Evolutionary conservation across 64 coral and sea anemone species (phyloP).

Genomic region (Acropora tenuis): DNA sequence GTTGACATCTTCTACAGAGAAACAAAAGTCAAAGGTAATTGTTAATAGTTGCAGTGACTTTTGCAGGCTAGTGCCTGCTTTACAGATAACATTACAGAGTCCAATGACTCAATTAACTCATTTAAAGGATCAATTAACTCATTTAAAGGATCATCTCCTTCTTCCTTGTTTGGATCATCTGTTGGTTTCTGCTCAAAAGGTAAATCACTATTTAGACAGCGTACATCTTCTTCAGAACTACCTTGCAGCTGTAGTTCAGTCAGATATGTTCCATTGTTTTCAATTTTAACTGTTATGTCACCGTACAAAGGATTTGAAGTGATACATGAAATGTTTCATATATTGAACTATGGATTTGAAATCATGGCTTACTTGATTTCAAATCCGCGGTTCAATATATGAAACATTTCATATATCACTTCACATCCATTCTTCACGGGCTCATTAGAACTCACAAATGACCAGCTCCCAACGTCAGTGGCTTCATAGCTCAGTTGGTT

Average conservation of each 20-base stretch:
- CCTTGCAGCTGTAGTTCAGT: slow-evolving; percentile 10
- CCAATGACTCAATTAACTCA: not conserved
- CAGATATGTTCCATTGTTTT: slow-evolving; percentile 16
- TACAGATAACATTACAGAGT: not conserved
- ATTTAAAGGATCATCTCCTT: slow-evolving; percentile 65
- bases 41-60: slow-evolving; percentile 1
- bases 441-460: too few relatives aligned
- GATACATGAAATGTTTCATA: too few relatives aligned
- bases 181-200: slow-evolving; percentile 18
- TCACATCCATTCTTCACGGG: too few relatives aligned
- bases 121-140: not conserved
- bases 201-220: not conserved
- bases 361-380: too few relatives aligned
- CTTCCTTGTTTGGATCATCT: slow-evolving; percentile 35
- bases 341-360: too few relatives aligned
- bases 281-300: slow-evolving; percentile 40
- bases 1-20: not conserved
- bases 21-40: slow-evolving; percentile 1
- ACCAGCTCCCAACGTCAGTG: too few relatives aligned
- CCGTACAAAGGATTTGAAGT: slow-evolving; percentile 27
- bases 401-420: too few relatives aligned
- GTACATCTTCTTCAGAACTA: not conserved
- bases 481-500: too few relatives aligned
- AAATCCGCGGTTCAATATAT: too few relatives aligned
- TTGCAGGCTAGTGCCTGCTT: not conserved